A percentile compares a stretch with the other conserved stretches of the same genome.
These are phyloP conservation scores for Tinamus guttatus DNA, from an alignment of 2,113 vertebrate species.

Conservation along the genomic window DNA sequence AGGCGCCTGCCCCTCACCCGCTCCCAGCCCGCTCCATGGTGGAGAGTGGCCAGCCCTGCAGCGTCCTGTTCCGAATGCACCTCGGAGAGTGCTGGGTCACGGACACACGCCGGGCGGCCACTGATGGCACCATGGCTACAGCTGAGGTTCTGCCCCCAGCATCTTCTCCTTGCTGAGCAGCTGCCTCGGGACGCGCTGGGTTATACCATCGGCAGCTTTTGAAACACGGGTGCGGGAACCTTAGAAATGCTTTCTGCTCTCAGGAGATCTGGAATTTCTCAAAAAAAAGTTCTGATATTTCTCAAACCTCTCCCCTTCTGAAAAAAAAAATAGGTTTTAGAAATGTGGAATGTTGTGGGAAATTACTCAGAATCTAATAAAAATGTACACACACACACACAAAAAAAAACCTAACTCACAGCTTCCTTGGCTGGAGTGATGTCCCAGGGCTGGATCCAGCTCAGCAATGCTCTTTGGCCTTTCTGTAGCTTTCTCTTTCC, in stretches of 20 bases:
- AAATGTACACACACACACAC: neutral
- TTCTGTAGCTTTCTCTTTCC: slow-evolving; percentile 67
- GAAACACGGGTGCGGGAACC: neutral
- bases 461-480: slow-evolving; percentile 77
- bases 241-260: slow-evolving; percentile 41
- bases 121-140: neutral
- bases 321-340: neutral
- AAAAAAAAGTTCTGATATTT: slow-evolving; percentile 26
- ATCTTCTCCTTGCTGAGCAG: slow-evolving; percentile 40
- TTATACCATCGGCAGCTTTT: slow-evolving; percentile 59
- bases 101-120: neutral
- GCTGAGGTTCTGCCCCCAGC: neutral
- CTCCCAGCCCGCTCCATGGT: neutral
- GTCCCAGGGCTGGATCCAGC: slow-evolving; percentile 66
- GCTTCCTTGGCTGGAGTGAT: slow-evolving; percentile 70
- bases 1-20: accelerated
- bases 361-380: slow-evolving; percentile 67
- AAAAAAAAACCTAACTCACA: slow-evolving; percentile 38
- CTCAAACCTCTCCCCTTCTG: slow-evolving; percentile 17
- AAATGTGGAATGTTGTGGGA: slow-evolving; percentile 67
- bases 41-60: accelerated
- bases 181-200: slow-evolving; percentile 28
- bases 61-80: too few species aligned
- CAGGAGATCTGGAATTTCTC: slow-evolving; percentile 35
- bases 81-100: accelerated